A percentile compares a stretch with the other conserved stretches of the same genome.
Conservation (phyloP, 1,140 invertebrate genomes). For the Lepeophtheirus salmonis region DNA sequence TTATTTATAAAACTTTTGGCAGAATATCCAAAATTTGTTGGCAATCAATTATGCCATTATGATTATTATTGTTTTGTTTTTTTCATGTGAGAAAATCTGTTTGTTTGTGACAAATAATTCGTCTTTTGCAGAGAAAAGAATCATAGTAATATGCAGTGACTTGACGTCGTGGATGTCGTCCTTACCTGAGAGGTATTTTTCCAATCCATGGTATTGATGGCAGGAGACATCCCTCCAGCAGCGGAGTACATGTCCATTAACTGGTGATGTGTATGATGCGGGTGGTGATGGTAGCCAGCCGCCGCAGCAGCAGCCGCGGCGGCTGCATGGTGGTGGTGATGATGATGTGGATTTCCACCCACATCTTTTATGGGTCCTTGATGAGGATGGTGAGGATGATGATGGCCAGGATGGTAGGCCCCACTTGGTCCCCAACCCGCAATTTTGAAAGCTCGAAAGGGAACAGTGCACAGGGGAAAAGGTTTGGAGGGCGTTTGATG, state of each 20-base stretch:
- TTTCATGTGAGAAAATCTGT: too few relatives aligned
- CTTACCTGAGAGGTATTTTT: slow-evolving; percentile 18
- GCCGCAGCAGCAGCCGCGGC: not conserved
- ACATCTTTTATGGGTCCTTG: not conserved
- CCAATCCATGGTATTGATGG: slow-evolving; percentile 19
- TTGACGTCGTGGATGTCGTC: not conserved
- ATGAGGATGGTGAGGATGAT: not conserved
- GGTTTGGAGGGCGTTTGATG: not conserved
- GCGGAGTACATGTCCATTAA: slow-evolving; percentile 18
- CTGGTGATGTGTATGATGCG: not conserved
- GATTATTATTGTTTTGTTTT: too few relatives aligned
- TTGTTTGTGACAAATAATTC: too few relatives aligned
- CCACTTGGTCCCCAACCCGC: not conserved
- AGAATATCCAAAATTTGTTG: too few relatives aligned
- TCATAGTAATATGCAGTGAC: too few relatives aligned
- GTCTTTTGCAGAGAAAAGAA: too few relatives aligned
- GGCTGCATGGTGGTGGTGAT: not conserved
- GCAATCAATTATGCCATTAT: too few relatives aligned
- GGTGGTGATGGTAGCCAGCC: slow-evolving; percentile 5
- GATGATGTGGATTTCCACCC: not conserved
- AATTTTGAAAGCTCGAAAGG: not conserved
- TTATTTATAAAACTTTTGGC: too few relatives aligned
- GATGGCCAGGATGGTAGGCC: not conserved
- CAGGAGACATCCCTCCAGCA: slow-evolving; percentile 14
- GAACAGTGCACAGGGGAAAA: not conserved